Evolutionary conservation across 64 coral and sea anemone genomes (phyloP).

Genomic region (Porites lutea): DNA sequence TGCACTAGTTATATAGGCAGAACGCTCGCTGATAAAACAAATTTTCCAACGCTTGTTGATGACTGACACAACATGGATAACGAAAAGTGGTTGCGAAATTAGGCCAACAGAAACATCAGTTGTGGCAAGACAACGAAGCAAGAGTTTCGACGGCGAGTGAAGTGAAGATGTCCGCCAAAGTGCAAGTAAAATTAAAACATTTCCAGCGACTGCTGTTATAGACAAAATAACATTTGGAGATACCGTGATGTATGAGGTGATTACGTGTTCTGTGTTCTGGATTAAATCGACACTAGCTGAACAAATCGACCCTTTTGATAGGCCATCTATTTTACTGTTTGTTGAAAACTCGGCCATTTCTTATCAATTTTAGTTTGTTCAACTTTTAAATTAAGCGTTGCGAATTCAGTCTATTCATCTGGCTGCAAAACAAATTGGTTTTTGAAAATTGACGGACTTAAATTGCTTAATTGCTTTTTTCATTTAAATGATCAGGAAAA

Average conservation of each 20-base stretch:
- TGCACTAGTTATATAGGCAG: not conserved
- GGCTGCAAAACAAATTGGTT: not conserved
- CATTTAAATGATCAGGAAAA: not conserved
- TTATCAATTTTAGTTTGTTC: not conserved
- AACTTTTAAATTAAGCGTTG: not conserved
- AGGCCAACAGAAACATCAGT: not conserved
- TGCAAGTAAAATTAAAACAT: not conserved
- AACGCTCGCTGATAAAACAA: not conserved
- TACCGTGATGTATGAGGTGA: not conserved
- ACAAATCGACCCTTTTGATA: not conserved
- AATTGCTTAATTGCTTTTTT: not conserved
- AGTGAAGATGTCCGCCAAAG: not conserved
- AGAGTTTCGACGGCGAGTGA: not conserved
- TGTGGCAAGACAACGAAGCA: not conserved
- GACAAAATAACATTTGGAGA: not conserved
- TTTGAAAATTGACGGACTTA: not conserved
- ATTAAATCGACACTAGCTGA: not conserved
- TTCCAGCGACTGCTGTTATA: not conserved
- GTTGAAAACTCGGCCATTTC: not conserved
- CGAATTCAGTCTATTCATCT: not conserved
- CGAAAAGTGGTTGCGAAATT: not conserved
- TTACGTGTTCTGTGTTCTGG: not conserved
- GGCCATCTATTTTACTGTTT: not conserved
- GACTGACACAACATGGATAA: not conserved
- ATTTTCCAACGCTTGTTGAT: not conserved